Base-by-base conservation (phyloP, 2,797 vertebrate species). In the Eurystomus glaucurus region DNA sequence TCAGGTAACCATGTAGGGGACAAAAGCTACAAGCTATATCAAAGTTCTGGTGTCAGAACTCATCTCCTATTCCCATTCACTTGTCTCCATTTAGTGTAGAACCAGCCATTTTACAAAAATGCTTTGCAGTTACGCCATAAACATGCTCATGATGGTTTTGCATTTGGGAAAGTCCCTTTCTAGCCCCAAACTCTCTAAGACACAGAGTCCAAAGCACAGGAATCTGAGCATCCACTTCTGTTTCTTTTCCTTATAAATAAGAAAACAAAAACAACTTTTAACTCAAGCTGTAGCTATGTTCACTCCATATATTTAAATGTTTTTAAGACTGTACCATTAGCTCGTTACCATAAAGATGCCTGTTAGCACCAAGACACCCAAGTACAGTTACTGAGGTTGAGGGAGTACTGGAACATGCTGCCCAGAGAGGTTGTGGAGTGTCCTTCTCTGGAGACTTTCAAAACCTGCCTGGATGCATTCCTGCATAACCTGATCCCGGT, bases 121-220 rank as follows among this genome's bases (percentile, higher is more conserved):
- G 5, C 18, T 65, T 93, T 66, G 16, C 25, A 80, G 17, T 10
- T 20, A 39, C 5, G 3, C 14, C 20, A 5, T 26, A 43, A 61
- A 51, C 10, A 46, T 0, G 1, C 8, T 37, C 33, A 9, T 6
- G 8, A 35, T 28, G 0, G 0, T 65, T 85, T 93, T 54, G 26
- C 6, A 17, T 45, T 55, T 41, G 23, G 10, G 21, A 60, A 69
- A 41, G 11, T 23, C 21, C 7, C 8, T 77, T 79, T 69, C 23
- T 25, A 90, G 33, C 1, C 52, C 11, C 33, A 75, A 71, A 60
- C 4, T 31, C 17, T 21, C 37, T 28, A 65, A 61, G 29, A 39
- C 28, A 43, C 10, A 39, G 5, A 82, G 11, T 64, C 9, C 29
- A 61, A 11, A 71, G 5, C 13, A 41, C 37, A 75, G 37, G 57